A percentile compares a stretch with the other conserved stretches of the same genome.
phyloP scores from a whole-genome alignment of 2,888 invertebrate species.

The Drosophila falleni region DNA sequence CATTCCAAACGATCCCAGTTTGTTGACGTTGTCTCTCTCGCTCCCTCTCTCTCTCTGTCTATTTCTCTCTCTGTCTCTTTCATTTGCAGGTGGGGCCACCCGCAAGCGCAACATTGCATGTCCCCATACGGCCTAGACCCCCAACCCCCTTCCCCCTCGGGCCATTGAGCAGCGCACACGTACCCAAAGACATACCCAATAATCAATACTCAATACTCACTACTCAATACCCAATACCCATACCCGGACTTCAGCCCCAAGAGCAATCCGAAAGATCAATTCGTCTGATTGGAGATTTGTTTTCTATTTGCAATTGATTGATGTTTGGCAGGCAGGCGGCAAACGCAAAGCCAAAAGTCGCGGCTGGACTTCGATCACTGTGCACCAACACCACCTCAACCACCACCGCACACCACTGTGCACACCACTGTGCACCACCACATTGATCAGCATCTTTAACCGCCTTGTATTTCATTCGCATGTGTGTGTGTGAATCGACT shows the following conservation, averaged over 20 bases:
- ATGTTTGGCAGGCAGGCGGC: conserved; percentile 57
- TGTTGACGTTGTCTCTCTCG: background rate
- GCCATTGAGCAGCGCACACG: conserved; percentile 9
- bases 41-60: background rate
- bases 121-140: background rate
- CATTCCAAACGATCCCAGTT: conserved; percentile 16
- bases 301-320: conserved; percentile 77
- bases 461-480: conserved; percentile 7
- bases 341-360: conserved; percentile 56
- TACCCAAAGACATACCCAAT: conserved; percentile 9
- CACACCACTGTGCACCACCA: conserved; percentile 2
- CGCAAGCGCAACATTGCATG: conserved; percentile 53
- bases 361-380: conserved; percentile 51
- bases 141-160: background rate
- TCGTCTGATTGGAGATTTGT: conserved; percentile 75
- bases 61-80: background rate
- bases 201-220: conserved; percentile 1
- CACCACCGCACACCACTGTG: background rate
- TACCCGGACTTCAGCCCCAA: conserved; percentile 26
- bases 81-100: conserved; percentile 55
- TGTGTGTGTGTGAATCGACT: conserved; percentile 11
- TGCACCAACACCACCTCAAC: conserved; percentile 19
- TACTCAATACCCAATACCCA: conserved; percentile 12
- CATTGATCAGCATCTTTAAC: conserved; percentile 14
- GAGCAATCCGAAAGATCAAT: conserved; percentile 63